phyloP scores from a whole-genome alignment of 2,113 vertebrate species.

The Pomatostomus ruficeps region DNA sequence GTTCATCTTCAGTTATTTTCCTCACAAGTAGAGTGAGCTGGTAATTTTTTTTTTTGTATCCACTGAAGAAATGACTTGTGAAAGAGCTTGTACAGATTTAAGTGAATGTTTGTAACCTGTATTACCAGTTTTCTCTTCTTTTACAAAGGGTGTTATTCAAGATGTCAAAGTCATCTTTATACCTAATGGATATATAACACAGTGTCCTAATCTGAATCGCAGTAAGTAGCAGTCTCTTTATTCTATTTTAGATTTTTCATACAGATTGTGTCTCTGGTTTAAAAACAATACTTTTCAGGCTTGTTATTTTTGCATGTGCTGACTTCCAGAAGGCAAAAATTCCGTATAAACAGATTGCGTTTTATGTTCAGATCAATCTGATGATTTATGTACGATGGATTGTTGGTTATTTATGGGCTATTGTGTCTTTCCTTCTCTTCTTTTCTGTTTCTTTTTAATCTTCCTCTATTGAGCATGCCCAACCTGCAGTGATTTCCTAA shows the following conservation, averaged over 20 bases:
- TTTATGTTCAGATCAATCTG: neutral
- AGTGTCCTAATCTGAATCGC: slow-evolving; percentile 96
- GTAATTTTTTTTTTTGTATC: neutral
- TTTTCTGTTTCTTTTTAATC: neutral
- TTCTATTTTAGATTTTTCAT: neutral
- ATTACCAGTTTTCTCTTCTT: slow-evolving; percentile 61
- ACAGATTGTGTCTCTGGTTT: neutral
- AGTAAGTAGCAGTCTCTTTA: slow-evolving; percentile 80
- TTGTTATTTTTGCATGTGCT: neutral
- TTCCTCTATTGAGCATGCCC: slow-evolving; percentile 90
- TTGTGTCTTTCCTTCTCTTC: slow-evolving; percentile 13
- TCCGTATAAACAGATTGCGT: neutral
- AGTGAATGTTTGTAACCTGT: neutral
- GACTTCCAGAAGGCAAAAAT: neutral
- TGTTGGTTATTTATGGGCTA: neutral
- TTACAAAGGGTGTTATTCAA: slow-evolving; percentile 87
- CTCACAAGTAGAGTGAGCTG: neutral
- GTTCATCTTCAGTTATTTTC: neutral
- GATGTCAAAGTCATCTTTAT: slow-evolving; percentile 91
- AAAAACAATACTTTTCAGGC: neutral
- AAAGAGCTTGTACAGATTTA: neutral
- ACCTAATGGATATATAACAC: slow-evolving; percentile 89
- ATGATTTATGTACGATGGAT: neutral
- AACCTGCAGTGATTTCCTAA: slow-evolving; percentile 97
- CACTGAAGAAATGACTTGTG: neutral